Evolutionary conservation across 1,140 invertebrate genomes (phyloP).

Genomic region (Phthorimaea operculella): DNA sequence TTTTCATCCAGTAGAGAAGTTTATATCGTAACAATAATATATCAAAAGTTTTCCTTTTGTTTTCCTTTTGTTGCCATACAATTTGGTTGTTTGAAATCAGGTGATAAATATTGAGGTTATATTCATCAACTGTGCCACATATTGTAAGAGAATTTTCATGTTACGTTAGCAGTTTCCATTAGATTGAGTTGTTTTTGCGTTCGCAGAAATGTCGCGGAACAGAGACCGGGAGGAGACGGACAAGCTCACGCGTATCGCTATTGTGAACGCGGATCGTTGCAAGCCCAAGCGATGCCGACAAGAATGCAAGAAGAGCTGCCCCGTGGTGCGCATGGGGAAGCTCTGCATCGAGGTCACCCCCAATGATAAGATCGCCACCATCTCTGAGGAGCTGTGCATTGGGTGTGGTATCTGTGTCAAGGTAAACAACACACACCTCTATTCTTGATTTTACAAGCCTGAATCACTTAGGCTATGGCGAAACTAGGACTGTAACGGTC

Average conservation of each 20-base stretch:
- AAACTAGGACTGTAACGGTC: too few species aligned
- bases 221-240: constrained; percentile 85
- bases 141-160: constrained; percentile 25
- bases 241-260: constrained; percentile 96
- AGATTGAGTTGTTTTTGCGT: constrained; percentile 14
- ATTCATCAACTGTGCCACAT: constrained; percentile 49
- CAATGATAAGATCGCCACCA: constrained; percentile 97
- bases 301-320: constrained; percentile 99
- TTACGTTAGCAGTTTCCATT: constrained; percentile 15
- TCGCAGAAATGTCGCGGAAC: constrained; percentile 77
- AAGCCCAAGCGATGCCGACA: constrained; percentile 99
- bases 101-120: constrained; percentile 49
- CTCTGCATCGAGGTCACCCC: constrained; percentile 98
- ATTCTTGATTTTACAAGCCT: too few species aligned
- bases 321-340: constrained; percentile 98
- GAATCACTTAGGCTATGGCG: too few species aligned
- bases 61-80: neutral
- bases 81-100: constrained; percentile 22
- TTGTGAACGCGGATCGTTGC: constrained; percentile 98
- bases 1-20: constrained; percentile 1
- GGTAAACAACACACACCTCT: constrained; percentile 56
- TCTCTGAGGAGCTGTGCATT: constrained; percentile 99
- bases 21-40: too few species aligned
- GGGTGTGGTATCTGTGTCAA: constrained; percentile 99
- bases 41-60: too few species aligned